phyloP scores from a whole-genome alignment of 92 coral and sea anemone species.

The Epizoanthus scotinus region DNA sequence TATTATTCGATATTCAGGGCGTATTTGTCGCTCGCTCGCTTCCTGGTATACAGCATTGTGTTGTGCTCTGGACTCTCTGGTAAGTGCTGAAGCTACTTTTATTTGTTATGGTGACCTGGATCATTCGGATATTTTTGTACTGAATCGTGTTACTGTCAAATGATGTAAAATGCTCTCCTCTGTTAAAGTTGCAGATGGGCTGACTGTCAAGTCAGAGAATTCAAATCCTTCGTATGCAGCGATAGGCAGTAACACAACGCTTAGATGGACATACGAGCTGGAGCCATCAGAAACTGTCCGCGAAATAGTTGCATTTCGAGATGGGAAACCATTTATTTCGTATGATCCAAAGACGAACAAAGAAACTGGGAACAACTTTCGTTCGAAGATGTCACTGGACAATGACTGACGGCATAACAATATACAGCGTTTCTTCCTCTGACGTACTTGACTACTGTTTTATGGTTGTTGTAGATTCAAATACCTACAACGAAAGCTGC shows the following conservation, averaged over 20 bases:
- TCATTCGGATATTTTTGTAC: background rate
- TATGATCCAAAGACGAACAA: background rate
- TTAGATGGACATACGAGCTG: background rate
- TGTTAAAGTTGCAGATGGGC: background rate
- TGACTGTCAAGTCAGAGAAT: background rate
- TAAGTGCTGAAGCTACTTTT: background rate
- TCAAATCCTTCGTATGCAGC: background rate
- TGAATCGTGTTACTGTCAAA: background rate
- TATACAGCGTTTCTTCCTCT: background rate
- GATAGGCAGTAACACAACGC: background rate
- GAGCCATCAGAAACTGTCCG: background rate
- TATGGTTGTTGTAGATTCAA: background rate
- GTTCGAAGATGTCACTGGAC: background rate
- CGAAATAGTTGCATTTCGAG: background rate
- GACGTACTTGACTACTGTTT: background rate
- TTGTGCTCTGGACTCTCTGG: slow-evolving; percentile 2
- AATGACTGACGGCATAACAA: background rate
- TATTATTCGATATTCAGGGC: background rate
- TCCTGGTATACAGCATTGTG: background rate
- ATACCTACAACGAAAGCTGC: background rate
- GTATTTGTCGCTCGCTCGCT: background rate
- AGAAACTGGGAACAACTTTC: background rate
- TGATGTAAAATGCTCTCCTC: background rate
- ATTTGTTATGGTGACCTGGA: background rate
- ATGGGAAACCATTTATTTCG: background rate